Conservation (phyloP, 2,113 vertebrate species). For the Phoxinus phoxinus region DNA sequence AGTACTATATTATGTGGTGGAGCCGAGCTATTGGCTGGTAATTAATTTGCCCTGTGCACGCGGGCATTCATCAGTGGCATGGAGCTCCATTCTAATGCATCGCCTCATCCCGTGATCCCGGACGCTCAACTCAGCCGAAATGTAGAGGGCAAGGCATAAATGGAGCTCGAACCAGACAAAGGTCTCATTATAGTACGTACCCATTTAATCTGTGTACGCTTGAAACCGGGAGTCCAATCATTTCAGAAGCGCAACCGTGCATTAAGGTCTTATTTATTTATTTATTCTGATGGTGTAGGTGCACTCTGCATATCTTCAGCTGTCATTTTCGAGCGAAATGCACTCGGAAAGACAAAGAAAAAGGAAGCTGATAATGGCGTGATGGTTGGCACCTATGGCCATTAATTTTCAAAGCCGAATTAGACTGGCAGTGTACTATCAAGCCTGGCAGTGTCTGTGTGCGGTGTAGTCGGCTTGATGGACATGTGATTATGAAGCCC, state of each 20-base stretch:
- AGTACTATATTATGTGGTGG: constrained; percentile 48
- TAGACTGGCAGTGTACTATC: constrained; percentile 51
- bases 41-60: constrained; percentile 46
- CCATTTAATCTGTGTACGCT: constrained; percentile 5
- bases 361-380: constrained; percentile 25
- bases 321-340: constrained; percentile 10
- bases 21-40: constrained; percentile 48
- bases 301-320: background rate
- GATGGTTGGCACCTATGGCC: constrained; percentile 33
- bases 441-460: constrained; percentile 15
- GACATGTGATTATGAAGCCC: constrained; percentile 60
- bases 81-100: constrained; percentile 40
- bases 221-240: constrained; percentile 15
- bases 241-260: background rate
- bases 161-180: constrained; percentile 19
- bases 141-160: background rate
- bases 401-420: constrained; percentile 58
- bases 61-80: constrained; percentile 11
- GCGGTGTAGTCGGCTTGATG: constrained; percentile 45
- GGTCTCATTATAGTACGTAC: constrained; percentile 14
- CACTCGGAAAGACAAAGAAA: constrained; percentile 26
- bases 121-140: background rate
- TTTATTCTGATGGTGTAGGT: background rate
- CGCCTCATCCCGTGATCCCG: constrained; percentile 8
- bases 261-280: constrained; percentile 17